These are phyloP conservation scores for Calliphora vicina DNA, from an alignment of 1,140 invertebrate species.

Conservation along the genomic window DNA sequence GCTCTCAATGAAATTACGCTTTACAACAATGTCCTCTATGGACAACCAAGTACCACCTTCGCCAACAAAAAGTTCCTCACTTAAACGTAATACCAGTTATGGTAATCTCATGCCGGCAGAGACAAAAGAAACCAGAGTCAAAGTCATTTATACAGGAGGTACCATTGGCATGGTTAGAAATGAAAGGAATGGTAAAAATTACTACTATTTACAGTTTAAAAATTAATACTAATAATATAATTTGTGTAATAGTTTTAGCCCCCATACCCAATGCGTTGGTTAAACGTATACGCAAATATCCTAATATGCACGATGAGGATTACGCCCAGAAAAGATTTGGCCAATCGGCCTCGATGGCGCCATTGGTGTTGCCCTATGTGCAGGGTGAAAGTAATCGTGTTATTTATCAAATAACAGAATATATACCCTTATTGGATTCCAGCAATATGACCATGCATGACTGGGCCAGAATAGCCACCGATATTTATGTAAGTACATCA, in stretches of 20 bases:
- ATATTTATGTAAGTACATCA: slow-evolving; percentile 77
- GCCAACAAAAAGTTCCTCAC: slow-evolving; percentile 24
- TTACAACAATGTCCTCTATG: slow-evolving; percentile 24
- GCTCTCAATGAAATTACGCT: slow-evolving; percentile 16
- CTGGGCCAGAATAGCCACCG: slow-evolving; percentile 88
- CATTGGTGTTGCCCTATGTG: slow-evolving; percentile 73
- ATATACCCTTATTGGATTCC: slow-evolving; percentile 88
- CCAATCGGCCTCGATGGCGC: slow-evolving; percentile 62
- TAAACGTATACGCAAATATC: slow-evolving; percentile 69
- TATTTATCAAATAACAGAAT: slow-evolving; percentile 86
- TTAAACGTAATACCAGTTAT: slow-evolving; percentile 51
- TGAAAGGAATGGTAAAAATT: slow-evolving; percentile 71
- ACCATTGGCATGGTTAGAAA: slow-evolving; percentile 89
- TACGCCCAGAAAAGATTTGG: slow-evolving; percentile 69
- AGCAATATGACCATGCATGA: slow-evolving; percentile 92
- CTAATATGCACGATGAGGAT: slow-evolving; percentile 77
- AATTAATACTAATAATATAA: not conserved
- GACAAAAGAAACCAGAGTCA: slow-evolving; percentile 68
- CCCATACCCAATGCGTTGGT: slow-evolving; percentile 72
- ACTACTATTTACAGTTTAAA: not conserved
- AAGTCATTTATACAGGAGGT: slow-evolving; percentile 87
- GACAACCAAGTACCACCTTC: slow-evolving; percentile 15
- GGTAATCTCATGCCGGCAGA: slow-evolving; percentile 53
- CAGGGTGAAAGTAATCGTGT: slow-evolving; percentile 65
- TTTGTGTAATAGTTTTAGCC: slow-evolving; percentile 68